Evolutionary conservation across 2,113 vertebrate genomes (phyloP), one percentile per base, ranked within the genome.

Genomic region (Elephas maximus): DNA sequence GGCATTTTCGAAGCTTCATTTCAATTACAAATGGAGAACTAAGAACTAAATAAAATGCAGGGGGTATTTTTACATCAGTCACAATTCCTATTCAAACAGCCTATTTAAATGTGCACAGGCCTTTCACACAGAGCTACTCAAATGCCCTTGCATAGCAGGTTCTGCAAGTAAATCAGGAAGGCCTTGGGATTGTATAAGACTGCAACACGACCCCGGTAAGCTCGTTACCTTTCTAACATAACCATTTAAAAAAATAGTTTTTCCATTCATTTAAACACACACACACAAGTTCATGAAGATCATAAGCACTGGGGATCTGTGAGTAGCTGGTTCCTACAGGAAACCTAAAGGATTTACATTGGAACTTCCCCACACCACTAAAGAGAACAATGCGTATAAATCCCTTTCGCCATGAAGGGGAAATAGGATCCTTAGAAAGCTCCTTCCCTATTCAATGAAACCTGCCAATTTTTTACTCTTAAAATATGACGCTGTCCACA

Each of bases 351-450:
- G 91, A 95, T 97, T 98, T 98, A 97, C 44, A 74, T 88, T 53
- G 24, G 0, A 0, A 77, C 60, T 97, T 77, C 83, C 57, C 94
- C 93, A 53, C 2, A 97, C 73, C 79, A 97, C 48, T 80, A 93
- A 79, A 44, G 92, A 17, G 33, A 98, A 62, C 96, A 97, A 95
- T 67, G 93, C 93, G 79, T 96, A 98, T 95, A 98, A 98, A 63
- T 78, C 97, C 88, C 88, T 82, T 97, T 85, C 20, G 1, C 30
- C 23, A 79, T 94, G 93, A 97, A 96, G 65, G 18, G 9, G 94
- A 97, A 97, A 98, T 97, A 94, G 97, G 95, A 85, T 65, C 97
- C 97, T 97, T 98, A 98, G 97, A 98, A 97, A 98, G 88, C 97
- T 73, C 97, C 97, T 97, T 97, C 96, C 92, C 95, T 94, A 88